phyloP scores from a whole-genome alignment of 2,888 invertebrate species.

The Cosmia pyralina region DNA sequence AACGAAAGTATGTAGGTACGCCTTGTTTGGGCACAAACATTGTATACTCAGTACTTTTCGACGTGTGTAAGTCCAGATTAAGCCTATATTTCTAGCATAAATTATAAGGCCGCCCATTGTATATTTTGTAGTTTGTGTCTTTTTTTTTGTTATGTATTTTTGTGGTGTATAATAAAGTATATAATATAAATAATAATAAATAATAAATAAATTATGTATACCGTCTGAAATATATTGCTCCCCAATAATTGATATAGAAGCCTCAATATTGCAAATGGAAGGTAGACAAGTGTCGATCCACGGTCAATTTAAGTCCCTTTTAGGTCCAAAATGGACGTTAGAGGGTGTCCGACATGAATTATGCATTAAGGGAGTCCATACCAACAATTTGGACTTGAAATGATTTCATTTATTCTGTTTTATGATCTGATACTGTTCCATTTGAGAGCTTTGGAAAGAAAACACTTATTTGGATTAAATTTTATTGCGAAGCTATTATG shows the following conservation, averaged over 20 bases:
- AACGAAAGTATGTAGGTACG: conserved; percentile 72
- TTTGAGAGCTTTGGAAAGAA: conserved; percentile 15
- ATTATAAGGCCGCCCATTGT: too few relatives aligned
- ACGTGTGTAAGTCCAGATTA: conserved; percentile 65
- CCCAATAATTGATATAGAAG: conserved; percentile 75
- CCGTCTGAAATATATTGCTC: conserved; percentile 45
- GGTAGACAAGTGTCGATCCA: conserved; percentile 77
- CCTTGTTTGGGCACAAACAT: conserved; percentile 76
- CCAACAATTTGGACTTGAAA: conserved; percentile 71
- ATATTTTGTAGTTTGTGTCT: too few relatives aligned
- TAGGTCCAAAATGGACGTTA: conserved; percentile 76
- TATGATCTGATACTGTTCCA: conserved; percentile 26
- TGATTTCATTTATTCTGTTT: conserved; percentile 68
- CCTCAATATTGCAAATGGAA: conserved; percentile 76
- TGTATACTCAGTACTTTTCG: conserved; percentile 73
- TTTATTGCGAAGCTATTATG: not conserved
- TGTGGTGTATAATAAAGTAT: too few relatives aligned
- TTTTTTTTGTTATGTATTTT: too few relatives aligned
- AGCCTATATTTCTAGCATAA: conserved; percentile 56
- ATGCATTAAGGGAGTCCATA: conserved; percentile 79
- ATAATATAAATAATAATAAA: too few relatives aligned
- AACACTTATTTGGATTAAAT: conserved; percentile 21
- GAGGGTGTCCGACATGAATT: conserved; percentile 81
- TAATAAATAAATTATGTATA: conserved; percentile 43
- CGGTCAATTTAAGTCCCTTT: conserved; percentile 83